Evolutionary conservation across 2,888 invertebrate species (phyloP).

Genomic region (Acleris holmiana): DNA sequence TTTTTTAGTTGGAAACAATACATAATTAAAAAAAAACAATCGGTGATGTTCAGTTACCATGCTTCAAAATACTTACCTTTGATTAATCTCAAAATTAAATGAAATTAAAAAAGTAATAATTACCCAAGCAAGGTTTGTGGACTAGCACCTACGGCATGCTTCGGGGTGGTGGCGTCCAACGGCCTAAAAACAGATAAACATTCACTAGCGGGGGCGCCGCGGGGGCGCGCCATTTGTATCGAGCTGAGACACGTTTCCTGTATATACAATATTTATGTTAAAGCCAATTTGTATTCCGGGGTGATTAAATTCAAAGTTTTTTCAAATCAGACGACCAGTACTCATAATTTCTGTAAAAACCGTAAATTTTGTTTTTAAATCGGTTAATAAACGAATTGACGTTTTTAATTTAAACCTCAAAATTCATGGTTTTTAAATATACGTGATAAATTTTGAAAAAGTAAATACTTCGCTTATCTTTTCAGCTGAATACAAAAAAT

Average conservation of each 20-base stretch:
- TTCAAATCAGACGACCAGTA: no score
- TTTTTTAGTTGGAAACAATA: no score
- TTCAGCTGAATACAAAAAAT: slow-evolving; percentile 44
- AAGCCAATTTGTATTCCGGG: background rate
- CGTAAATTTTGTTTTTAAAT: slow-evolving; percentile 16
- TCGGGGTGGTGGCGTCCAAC: slow-evolving; percentile 84
- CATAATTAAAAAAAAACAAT: no score
- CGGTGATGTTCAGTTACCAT: no score
- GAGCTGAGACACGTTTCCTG: slow-evolving; percentile 44
- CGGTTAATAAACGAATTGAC: background rate
- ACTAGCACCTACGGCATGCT: slow-evolving; percentile 83
- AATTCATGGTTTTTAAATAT: slow-evolving; percentile 19
- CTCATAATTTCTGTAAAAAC: slow-evolving; percentile 13
- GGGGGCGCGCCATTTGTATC: slow-evolving; percentile 49
- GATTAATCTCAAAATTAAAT: no score
- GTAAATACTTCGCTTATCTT: slow-evolving; percentile 7
- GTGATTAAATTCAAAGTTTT: no score
- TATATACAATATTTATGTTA: background rate
- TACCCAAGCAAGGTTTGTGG: slow-evolving; percentile 87
- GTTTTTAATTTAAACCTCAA: background rate
- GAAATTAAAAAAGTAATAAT: slow-evolving; percentile 64
- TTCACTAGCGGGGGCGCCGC: slow-evolving; percentile 63
- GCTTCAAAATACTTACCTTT: no score
- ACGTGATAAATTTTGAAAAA: slow-evolving; percentile 3
- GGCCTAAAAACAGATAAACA: slow-evolving; percentile 86